These are phyloP conservation scores for Hapalemur alaotrensis DNA, from an alignment of 2,797 vertebrate species.

Conservation along the genomic window DNA sequence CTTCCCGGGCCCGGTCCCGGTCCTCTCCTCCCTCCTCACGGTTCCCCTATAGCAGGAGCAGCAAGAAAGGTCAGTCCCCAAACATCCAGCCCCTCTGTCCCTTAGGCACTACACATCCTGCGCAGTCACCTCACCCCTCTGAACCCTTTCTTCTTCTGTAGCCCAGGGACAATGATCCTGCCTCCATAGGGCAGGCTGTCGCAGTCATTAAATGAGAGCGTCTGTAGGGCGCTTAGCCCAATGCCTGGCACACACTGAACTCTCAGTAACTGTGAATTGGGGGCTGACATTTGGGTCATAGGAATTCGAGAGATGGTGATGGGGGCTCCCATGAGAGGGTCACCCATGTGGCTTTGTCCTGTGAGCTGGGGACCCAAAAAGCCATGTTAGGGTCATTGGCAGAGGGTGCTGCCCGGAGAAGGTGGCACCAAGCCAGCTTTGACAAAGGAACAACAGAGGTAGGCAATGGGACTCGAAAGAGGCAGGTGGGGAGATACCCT, in stretches of 20 bases:
- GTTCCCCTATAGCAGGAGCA: conserved; percentile 87
- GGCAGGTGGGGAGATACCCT: background rate
- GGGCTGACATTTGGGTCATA: background rate
- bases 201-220: background rate
- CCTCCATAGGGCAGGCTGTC: background rate
- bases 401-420: background rate
- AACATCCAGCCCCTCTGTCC: background rate
- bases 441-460: background rate
- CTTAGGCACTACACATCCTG: background rate
- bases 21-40: conserved; percentile 92
- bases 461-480: background rate
- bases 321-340: background rate
- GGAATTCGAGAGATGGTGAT: background rate
- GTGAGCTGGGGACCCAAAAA: background rate
- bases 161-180: background rate
- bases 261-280: background rate
- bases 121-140: background rate
- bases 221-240: background rate
- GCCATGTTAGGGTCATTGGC: background rate
- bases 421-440: background rate
- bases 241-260: background rate
- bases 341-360: background rate
- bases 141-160: background rate
- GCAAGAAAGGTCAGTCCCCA: background rate
- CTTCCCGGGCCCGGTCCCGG: conserved; percentile 86